Evolutionary conservation across 2,113 vertebrate genomes (phyloP).

Genomic region (Pimephales promelas): DNA sequence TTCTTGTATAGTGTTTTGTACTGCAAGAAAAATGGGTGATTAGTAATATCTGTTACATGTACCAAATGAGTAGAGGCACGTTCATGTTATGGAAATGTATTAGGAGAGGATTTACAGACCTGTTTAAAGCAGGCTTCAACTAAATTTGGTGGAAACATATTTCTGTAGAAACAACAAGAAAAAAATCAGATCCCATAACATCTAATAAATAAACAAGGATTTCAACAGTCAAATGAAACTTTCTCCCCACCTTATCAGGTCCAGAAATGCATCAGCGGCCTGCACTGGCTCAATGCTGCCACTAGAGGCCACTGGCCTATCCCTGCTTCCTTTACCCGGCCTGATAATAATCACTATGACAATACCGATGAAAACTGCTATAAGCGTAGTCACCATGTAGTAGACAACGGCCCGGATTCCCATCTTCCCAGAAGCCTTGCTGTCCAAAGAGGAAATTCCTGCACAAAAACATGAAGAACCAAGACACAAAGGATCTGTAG

Average conservation of each 20-base stretch:
- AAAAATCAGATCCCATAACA: background rate
- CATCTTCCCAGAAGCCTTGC: slow-evolving; percentile 92
- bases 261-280: slow-evolving; percentile 92
- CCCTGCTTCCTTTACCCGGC: slow-evolving; percentile 90
- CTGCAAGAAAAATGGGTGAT: slow-evolving; percentile 68
- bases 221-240: background rate
- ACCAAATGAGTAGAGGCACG: background rate
- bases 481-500: background rate
- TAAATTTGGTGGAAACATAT: slow-evolving; percentile 97
- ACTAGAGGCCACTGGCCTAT: slow-evolving; percentile 76
- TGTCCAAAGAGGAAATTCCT: slow-evolving; percentile 95
- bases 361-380: slow-evolving; percentile 94
- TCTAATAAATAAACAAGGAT: background rate
- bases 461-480: background rate
- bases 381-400: slow-evolving; percentile 93
- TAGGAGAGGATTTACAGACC: slow-evolving; percentile 73
- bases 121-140: slow-evolving; percentile 98
- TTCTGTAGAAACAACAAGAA: slow-evolving; percentile 75
- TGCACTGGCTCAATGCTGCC: slow-evolving; percentile 87
- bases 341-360: slow-evolving; percentile 89
- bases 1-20: slow-evolving; percentile 90
- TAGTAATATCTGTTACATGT: background rate
- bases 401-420: slow-evolving; percentile 88
- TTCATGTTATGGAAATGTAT: background rate
- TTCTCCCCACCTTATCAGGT: slow-evolving; percentile 86